Conservation (phyloP, 1,140 invertebrate genomes). For the Calycopis cecrops region DNA sequence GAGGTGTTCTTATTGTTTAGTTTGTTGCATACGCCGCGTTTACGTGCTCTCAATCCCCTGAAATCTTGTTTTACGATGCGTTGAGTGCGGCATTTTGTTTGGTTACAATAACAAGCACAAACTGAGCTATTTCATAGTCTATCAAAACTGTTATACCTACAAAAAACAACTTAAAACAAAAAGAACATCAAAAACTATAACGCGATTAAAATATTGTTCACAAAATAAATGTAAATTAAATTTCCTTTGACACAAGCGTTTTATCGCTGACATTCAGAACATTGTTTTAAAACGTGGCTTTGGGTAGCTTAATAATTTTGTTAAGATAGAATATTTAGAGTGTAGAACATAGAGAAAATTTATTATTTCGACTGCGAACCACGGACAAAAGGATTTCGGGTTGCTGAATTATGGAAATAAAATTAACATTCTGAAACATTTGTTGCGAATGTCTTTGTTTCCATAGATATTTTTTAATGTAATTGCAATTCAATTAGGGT, state of each 20-base stretch:
- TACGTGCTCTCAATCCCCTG: too few relatives aligned
- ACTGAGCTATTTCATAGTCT: too few relatives aligned
- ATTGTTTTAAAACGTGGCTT: constrained; percentile 14
- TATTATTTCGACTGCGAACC: constrained; percentile 63
- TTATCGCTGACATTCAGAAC: constrained; percentile 7
- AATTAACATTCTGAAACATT: constrained; percentile 72
- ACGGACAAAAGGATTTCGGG: constrained; percentile 67
- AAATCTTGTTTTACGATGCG: too few relatives aligned
- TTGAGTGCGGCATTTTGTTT: too few relatives aligned
- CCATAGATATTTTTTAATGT: constrained; percentile 64
- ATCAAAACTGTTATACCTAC: too few relatives aligned
- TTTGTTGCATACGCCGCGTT: too few relatives aligned
- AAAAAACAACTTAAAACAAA: too few relatives aligned
- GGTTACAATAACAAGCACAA: too few relatives aligned
- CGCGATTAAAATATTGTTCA: not conserved
- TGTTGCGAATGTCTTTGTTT: constrained; percentile 72
- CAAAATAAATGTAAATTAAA: constrained; percentile 19
- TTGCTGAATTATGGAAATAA: constrained; percentile 71
- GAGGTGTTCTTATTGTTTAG: constrained; percentile 56
- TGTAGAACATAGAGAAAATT: constrained; percentile 66
- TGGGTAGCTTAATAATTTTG: constrained; percentile 51
- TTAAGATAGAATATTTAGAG: constrained; percentile 55
- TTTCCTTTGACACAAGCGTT: constrained; percentile 23
- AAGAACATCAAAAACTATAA: too few relatives aligned
- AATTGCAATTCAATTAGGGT: constrained; percentile 56